These are phyloP conservation scores for Amphipoea lucens DNA, from an alignment of 2,888 invertebrate genomes.

Conservation along the genomic window DNA sequence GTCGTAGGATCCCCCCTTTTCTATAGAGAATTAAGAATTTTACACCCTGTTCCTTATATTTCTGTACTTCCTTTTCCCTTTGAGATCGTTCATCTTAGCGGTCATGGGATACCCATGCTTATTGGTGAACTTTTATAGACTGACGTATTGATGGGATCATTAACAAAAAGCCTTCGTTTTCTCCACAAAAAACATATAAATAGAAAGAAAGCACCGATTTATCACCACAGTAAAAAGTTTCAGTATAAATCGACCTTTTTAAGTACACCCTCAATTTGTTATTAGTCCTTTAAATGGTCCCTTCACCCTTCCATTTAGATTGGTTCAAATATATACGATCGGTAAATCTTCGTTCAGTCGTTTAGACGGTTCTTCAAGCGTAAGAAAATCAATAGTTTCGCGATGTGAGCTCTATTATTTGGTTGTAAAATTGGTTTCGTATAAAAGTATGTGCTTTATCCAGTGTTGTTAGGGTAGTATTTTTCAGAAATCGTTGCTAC, in stretches of 20 bases:
- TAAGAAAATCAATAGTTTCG: constrained; percentile 29
- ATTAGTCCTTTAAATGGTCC: constrained; percentile 56
- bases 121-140: background rate
- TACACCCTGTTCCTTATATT: background rate
- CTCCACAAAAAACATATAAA: constrained; percentile 13
- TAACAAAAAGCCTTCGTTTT: constrained; percentile 3
- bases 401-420: constrained; percentile 36
- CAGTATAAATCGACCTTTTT: constrained; percentile 51
- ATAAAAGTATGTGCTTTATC: background rate
- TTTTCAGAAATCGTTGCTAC: background rate
- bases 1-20: background rate
- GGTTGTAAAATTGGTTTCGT: constrained; percentile 28
- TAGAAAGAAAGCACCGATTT: constrained; percentile 16
- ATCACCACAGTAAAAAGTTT: constrained; percentile 44
- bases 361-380: constrained; percentile 42
- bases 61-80: background rate
- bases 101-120: background rate
- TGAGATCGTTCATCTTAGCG: background rate
- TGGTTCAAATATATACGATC: constrained; percentile 53
- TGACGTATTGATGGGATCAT: too few relatives aligned
- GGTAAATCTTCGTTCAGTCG: constrained; percentile 55
- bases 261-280: constrained; percentile 60
- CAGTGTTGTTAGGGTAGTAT: background rate
- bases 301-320: constrained; percentile 51
- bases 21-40: background rate